These are phyloP conservation scores for Epizoanthus ramosus DNA, from an alignment of 92 coral and sea anemone genomes.

Conservation along the genomic window DNA sequence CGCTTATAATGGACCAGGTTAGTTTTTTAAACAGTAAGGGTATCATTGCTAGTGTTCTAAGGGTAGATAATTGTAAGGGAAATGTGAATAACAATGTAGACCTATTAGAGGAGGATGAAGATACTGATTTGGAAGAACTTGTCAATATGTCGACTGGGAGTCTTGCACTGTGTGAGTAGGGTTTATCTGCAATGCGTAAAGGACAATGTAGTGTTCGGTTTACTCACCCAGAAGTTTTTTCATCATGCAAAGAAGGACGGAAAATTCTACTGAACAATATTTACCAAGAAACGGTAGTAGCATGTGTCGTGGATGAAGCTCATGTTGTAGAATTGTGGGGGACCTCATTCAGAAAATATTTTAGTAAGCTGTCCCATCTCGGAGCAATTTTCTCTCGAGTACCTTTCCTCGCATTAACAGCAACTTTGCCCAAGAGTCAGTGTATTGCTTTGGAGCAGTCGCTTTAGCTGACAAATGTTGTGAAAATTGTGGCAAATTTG, in stretches of 20 bases:
- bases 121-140: no score
- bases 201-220: slow-evolving; percentile 16
- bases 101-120: no score
- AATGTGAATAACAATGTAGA: no score
- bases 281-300: slow-evolving; percentile 30
- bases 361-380: slow-evolving; percentile 48
- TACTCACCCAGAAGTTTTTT: slow-evolving; percentile 64
- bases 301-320: slow-evolving; percentile 53
- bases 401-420: slow-evolving; percentile 53
- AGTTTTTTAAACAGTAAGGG: no score
- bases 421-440: slow-evolving; percentile 54
- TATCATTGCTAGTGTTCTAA: no score
- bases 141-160: no score
- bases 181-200: no score
- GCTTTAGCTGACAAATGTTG: slow-evolving; percentile 47
- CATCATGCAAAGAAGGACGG: slow-evolving; percentile 58
- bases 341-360: slow-evolving; percentile 50
- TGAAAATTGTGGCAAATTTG: slow-evolving; percentile 36
- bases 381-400: slow-evolving; percentile 42
- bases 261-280: slow-evolving; percentile 18
- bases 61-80: no score
- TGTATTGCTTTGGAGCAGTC: slow-evolving; percentile 23
- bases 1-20: no score
- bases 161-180: no score
- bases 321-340: slow-evolving; percentile 65